Percentiles rank a stretch among this genome's conserved stretches.
Conservation (phyloP, 1,140 invertebrate genomes). For the Cherax quadricarinatus region DNA sequence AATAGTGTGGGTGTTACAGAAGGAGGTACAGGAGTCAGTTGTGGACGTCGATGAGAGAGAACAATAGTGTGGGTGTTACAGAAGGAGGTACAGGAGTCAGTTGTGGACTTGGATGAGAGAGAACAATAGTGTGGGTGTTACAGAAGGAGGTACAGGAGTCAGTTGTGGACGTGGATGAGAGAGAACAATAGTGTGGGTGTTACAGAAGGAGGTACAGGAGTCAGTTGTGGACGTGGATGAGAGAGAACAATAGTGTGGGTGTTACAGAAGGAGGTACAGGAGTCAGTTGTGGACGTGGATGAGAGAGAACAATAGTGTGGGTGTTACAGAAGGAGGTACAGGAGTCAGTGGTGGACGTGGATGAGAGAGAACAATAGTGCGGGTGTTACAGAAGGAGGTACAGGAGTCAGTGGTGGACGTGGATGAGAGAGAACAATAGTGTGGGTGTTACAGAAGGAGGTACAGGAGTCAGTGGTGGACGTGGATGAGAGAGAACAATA, state of each 20-base stretch:
- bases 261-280: neutral
- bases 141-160: neutral
- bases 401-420: neutral
- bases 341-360: neutral
- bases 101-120: neutral
- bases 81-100: neutral
- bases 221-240: neutral
- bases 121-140: neutral
- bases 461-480: neutral
- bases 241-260: neutral
- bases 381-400: neutral
- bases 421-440: neutral
- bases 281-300: neutral
- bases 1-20: neutral
- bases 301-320: neutral
- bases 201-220: neutral
- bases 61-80: neutral
- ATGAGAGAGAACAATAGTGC: neutral
- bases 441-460: neutral
- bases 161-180: neutral
- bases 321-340: neutral
- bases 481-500: neutral
- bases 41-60: neutral
- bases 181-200: neutral
- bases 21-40: neutral